phyloP scores from a whole-genome alignment of 2,113 vertebrate species.

The Nothocercus julius region DNA sequence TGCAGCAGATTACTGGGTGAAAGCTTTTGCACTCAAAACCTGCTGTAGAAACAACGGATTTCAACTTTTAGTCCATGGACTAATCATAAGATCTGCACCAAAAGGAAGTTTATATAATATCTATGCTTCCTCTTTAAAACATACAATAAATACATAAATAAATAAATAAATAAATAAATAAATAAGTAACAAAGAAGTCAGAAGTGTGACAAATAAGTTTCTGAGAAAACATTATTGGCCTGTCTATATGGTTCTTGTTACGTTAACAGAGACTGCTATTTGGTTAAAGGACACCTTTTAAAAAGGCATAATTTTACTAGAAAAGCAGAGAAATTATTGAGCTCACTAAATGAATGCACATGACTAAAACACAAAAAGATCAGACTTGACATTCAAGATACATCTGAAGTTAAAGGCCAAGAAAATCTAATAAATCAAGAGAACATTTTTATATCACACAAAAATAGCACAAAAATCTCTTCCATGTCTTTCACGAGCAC shows the following conservation, averaged over 20 bases:
- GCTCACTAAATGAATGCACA: slow-evolving; percentile 45
- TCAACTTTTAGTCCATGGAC: neutral
- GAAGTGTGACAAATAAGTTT: neutral
- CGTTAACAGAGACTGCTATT: slow-evolving; percentile 23
- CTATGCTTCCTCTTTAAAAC: neutral
- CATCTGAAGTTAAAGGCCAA: slow-evolving; percentile 60
- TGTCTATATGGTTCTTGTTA: slow-evolving; percentile 3
- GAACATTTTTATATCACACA: slow-evolving; percentile 18
- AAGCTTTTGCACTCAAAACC: neutral
- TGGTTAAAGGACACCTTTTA: slow-evolving; percentile 43
- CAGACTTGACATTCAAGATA: slow-evolving; percentile 53
- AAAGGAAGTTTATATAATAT: neutral
- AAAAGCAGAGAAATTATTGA: slow-evolving; percentile 46
- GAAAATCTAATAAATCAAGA: slow-evolving; percentile 51
- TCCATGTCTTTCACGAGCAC: slow-evolving; percentile 14
- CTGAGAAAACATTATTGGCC: neutral
- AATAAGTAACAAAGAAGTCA: neutral
- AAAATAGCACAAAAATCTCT: slow-evolving; percentile 12
- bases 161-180: too few species aligned
- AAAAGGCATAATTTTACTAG: slow-evolving; percentile 30
- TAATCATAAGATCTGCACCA: neutral
- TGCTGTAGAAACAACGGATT: slow-evolving; percentile 1
- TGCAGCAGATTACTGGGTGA: neutral
- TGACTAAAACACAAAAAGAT: slow-evolving; percentile 45
- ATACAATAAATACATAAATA: neutral